These are phyloP conservation scores for Drosophila picticornis DNA, from an alignment of 2,888 invertebrate species.

Conservation along the genomic window DNA sequence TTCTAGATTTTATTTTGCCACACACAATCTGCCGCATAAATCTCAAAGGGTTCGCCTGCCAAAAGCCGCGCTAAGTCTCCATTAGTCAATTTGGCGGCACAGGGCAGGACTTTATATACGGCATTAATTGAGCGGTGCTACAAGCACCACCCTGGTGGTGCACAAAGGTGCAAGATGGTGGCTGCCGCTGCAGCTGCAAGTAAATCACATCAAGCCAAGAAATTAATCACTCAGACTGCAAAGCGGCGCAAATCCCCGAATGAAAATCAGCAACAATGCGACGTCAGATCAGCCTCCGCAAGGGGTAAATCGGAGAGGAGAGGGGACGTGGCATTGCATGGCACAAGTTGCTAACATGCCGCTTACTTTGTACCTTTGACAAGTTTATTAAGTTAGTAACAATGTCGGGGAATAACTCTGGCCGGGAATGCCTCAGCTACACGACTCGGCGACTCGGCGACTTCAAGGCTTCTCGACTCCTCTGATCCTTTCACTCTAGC, in stretches of 20 bases:
- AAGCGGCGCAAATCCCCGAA: conserved; percentile 63
- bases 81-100: conserved; percentile 70
- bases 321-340: conserved; percentile 18
- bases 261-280: conserved; percentile 71
- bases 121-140: conserved; percentile 50
- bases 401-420: conserved; percentile 52
- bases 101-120: conserved; percentile 56
- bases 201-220: conserved; percentile 78
- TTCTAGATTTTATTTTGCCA: conserved; percentile 10
- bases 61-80: conserved; percentile 60
- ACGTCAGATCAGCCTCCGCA: conserved; percentile 16
- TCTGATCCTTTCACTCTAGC: conserved; percentile 1
- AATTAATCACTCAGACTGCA: conserved; percentile 75
- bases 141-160: background rate
- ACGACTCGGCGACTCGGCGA: background rate
- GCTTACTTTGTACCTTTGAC: conserved; percentile 78
- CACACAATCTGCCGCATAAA: conserved; percentile 33
- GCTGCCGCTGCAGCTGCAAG: conserved; percentile 42
- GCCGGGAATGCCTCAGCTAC: conserved; percentile 20
- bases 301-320: background rate
- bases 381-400: conserved; percentile 77
- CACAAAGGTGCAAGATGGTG: conserved; percentile 7
- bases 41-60: conserved; percentile 37
- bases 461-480: background rate
- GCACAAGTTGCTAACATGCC: conserved; percentile 67